Conservation (phyloP, 2,888 invertebrate genomes). For the Hydraecia micacea region DNA sequence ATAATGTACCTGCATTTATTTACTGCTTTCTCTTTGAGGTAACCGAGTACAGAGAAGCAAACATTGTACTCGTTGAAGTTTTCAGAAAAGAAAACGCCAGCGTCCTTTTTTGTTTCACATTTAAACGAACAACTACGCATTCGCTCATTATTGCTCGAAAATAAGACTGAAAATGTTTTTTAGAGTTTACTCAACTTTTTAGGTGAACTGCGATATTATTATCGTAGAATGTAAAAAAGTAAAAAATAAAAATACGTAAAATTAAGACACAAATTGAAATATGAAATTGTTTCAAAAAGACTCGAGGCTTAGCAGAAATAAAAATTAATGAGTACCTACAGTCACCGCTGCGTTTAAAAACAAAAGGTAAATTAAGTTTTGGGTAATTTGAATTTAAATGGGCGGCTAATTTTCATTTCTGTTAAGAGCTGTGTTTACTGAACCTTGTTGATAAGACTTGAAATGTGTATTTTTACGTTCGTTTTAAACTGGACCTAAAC, state of each 20-base stretch:
- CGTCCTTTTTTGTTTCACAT: conserved; percentile 53
- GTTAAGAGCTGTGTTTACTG: conserved; percentile 48
- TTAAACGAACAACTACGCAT: conserved; percentile 54
- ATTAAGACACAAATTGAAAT: conserved; percentile 52
- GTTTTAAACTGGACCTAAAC: conserved; percentile 18
- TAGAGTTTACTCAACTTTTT: conserved; percentile 62
- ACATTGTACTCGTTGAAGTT: conserved; percentile 4
- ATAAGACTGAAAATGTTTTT: conserved; percentile 75
- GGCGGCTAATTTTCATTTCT: conserved; percentile 63
- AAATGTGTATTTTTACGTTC: conserved; percentile 44
- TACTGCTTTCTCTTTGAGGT: background rate
- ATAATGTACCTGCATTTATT: conserved; percentile 13
- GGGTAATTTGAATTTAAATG: conserved; percentile 60
- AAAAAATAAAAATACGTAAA: conserved; percentile 60
- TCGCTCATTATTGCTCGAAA: conserved; percentile 69
- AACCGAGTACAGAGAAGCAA: conserved; percentile 9
- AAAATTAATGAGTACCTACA: conserved; percentile 55
- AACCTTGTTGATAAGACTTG: conserved; percentile 42
- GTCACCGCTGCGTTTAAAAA: conserved; percentile 57
- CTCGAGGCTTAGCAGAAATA: conserved; percentile 57
- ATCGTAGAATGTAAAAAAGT: conserved; percentile 64
- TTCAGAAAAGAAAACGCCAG: conserved; percentile 9
- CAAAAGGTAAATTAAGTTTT: conserved; percentile 61
- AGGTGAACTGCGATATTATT: conserved; percentile 51
- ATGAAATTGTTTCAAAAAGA: conserved; percentile 47